Evolutionary conservation across 2,797 vertebrate species (phyloP).

Genomic region (Poeciliopsis turneri): DNA sequence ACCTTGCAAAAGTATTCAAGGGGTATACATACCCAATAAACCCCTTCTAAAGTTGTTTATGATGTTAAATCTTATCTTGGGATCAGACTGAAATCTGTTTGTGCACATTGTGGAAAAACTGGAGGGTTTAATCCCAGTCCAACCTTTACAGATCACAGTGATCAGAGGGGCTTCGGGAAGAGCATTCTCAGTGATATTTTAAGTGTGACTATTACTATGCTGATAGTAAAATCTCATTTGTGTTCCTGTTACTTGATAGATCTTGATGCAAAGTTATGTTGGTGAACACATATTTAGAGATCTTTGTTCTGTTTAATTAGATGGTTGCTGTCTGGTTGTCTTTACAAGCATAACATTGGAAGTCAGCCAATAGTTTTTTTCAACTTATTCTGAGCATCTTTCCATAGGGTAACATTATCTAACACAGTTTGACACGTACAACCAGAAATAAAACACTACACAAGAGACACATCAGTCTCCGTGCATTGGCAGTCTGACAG

Average conservation of each 20-base stretch:
- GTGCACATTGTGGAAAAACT: conserved; percentile 33
- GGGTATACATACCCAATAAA: background rate
- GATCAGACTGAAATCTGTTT: conserved; percentile 40
- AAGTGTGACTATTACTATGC: conserved; percentile 31
- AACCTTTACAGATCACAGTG: conserved; percentile 57
- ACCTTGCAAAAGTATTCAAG: background rate
- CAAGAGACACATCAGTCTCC: conserved; percentile 10
- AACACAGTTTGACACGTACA: conserved; percentile 42
- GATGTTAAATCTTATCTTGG: background rate
- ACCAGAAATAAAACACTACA: conserved; percentile 14
- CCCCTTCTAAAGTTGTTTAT: conserved; percentile 21
- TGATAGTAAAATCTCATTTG: conserved; percentile 14
- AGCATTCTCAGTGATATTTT: conserved; percentile 50
- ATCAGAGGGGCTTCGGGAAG: conserved; percentile 47
- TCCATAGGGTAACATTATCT: background rate
- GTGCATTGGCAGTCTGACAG: conserved; percentile 19
- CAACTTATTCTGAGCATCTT: background rate
- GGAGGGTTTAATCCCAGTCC: conserved; percentile 24
- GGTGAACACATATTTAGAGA: conserved; percentile 11
- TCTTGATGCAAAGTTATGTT: conserved; percentile 17
- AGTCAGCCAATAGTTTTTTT: background rate
- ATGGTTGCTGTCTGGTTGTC: background rate
- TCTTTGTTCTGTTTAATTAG: conserved; percentile 1
- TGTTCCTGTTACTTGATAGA: conserved; percentile 14
- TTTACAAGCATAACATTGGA: background rate